Evolutionary conservation across 2,113 vertebrate genomes (phyloP).

Genomic region (Melanerpes aurifrons): DNA sequence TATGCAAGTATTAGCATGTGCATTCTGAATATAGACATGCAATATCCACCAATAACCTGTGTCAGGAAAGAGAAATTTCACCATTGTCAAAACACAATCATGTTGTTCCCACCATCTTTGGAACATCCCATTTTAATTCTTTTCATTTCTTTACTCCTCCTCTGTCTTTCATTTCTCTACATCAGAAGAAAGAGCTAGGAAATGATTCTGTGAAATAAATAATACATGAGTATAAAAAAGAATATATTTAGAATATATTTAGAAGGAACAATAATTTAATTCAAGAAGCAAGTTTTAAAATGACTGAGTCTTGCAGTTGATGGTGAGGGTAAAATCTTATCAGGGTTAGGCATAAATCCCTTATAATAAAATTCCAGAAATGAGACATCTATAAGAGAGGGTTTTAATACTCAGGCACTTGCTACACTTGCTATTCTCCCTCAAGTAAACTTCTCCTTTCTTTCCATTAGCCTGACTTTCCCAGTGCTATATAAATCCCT

Average conservation of each 20-base stretch:
- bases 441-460: background rate
- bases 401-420: slow-evolving; percentile 25
- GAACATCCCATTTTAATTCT: slow-evolving; percentile 10
- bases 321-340: slow-evolving; percentile 3
- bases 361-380: slow-evolving; percentile 5
- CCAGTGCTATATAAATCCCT: background rate
- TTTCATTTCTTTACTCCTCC: background rate
- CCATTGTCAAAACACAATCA: background rate
- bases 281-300: slow-evolving; percentile 42
- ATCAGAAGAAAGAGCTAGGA: background rate
- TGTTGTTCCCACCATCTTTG: background rate
- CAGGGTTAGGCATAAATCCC: background rate
- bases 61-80: background rate
- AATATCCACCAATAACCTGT: background rate
- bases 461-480: background rate
- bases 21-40: background rate
- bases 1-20: background rate
- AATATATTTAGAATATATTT: slow-evolving; percentile 13
- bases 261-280: slow-evolving; percentile 44
- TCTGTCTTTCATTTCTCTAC: background rate
- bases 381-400: slow-evolving; percentile 15
- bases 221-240: slow-evolving; percentile 11
- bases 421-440: background rate
- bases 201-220: slow-evolving; percentile 16
- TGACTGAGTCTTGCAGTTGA: background rate